Percentiles rank a stretch among this genome's conserved stretches.
These are phyloP conservation scores for Upupa epops DNA, from an alignment of 2,113 vertebrate species.

Conservation along the genomic window DNA sequence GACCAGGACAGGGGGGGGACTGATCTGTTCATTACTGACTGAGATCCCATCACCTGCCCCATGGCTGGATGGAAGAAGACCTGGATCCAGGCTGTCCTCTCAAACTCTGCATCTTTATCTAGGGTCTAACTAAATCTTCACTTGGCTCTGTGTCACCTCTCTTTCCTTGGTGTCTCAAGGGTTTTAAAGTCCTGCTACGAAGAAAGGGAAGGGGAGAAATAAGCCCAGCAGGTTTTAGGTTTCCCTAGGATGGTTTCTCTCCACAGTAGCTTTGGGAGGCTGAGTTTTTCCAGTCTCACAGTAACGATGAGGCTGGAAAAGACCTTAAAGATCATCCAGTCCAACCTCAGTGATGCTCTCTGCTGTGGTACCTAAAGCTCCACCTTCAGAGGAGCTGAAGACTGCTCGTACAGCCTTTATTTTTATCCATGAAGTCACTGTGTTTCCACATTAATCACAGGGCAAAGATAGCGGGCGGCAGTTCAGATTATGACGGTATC, in stretches of 20 bases:
- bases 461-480: constrained; percentile 78
- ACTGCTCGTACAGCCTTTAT: constrained; percentile 54
- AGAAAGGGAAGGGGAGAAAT: not conserved
- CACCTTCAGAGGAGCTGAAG: constrained; percentile 46
- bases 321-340: too few species aligned
- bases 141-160: not conserved
- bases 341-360: constrained; percentile 20
- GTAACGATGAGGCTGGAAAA: too few species aligned
- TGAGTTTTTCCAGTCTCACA: too few species aligned
- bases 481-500: constrained; percentile 74
- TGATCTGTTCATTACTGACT: not conserved
- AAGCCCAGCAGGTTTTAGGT: not conserved
- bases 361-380: constrained; percentile 33
- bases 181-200: not conserved
- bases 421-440: constrained; percentile 71
- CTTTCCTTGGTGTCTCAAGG: not conserved
- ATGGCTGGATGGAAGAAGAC: not conserved
- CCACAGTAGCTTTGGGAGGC: constrained; percentile 6
- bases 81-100: not conserved
- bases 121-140: not conserved
- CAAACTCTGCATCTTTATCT: not conserved
- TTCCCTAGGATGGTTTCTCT: not conserved
- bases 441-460: constrained; percentile 80
- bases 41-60: not conserved
- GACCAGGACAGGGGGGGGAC: too few species aligned